A percentile compares a stretch with the other conserved stretches of the same genome.
phyloP scores from a whole-genome alignment of 2,113 vertebrate species.

The Labeo rohita region DNA sequence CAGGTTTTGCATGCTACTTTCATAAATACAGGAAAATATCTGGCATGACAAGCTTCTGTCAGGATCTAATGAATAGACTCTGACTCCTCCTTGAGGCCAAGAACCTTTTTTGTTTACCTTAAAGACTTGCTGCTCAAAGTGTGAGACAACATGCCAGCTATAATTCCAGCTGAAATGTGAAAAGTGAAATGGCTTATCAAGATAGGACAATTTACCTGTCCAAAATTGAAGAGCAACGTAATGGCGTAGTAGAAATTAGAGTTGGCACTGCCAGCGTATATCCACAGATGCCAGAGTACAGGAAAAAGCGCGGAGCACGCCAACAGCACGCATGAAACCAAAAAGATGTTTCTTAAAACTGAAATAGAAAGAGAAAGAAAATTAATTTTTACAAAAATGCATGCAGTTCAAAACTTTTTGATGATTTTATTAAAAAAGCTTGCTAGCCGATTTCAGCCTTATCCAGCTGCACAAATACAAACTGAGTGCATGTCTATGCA shows the following conservation, averaged over 20 bases:
- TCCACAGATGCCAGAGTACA: slow-evolving; percentile 98
- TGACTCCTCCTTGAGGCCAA: neutral
- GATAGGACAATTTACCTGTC: slow-evolving; percentile 82
- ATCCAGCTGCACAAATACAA: neutral
- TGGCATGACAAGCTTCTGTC: neutral
- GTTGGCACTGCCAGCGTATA: slow-evolving; percentile 98
- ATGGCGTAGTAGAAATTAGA: slow-evolving; percentile 99
- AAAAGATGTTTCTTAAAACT: slow-evolving; percentile 95
- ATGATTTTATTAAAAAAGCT: neutral
- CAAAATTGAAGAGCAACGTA: slow-evolving; percentile 93
- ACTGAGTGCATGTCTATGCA: neutral
- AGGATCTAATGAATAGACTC: neutral
- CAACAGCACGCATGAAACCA: slow-evolving; percentile 89
- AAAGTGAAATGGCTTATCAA: neutral
- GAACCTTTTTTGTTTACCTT: neutral
- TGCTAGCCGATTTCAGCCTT: neutral
- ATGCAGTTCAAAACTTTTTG: too few relatives aligned
- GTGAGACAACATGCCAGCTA: neutral
- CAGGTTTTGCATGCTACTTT: neutral
- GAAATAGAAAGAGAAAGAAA: slow-evolving; percentile 38
- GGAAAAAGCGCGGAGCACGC: slow-evolving; percentile 95
- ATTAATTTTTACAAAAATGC: neutral
- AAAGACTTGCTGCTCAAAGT: neutral
- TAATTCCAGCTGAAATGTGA: neutral
- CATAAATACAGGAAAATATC: neutral